Conservation (phyloP, 64 coral and sea anemone genomes). For the Cladopsammia gracilis region DNA sequence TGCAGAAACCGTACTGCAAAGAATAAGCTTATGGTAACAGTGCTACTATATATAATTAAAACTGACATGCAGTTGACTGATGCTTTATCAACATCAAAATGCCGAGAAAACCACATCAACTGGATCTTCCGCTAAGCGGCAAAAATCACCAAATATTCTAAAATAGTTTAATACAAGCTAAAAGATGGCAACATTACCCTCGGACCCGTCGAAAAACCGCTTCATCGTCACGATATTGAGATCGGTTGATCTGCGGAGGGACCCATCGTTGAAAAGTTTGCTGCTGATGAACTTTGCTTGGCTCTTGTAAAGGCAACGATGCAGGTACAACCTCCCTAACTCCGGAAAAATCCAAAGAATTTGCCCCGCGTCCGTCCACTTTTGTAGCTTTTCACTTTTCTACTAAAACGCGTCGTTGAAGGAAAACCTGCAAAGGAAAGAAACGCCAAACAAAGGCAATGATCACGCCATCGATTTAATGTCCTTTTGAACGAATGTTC, state of each 20-base stretch:
- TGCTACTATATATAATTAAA: too few relatives aligned
- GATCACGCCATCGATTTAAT: conserved; percentile 28
- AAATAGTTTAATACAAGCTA: not conserved
- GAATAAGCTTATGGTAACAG: too few relatives aligned
- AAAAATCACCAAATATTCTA: not conserved
- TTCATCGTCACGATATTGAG: conserved; percentile 65
- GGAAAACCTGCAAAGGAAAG: conserved; percentile 41
- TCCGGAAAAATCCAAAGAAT: conserved; percentile 96
- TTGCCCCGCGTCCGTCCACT: conserved; percentile 98
- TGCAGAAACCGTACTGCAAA: too few relatives aligned
- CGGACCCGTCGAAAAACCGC: conserved; percentile 93
- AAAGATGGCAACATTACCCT: conserved; percentile 67
- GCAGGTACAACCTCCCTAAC: conserved; percentile 82
- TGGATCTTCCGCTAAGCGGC: not conserved
- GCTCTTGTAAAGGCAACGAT: conserved; percentile 86
- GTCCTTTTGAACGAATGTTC: not conserved
- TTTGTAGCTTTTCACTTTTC: conserved; percentile 87
- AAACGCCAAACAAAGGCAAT: conserved; percentile 42
- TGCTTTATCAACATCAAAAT: not conserved
- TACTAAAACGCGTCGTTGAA: conserved; percentile 50
- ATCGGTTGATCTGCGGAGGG: conserved; percentile 69
- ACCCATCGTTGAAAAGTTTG: conserved; percentile 88
- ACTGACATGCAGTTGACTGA: too few relatives aligned
- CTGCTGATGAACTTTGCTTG: conserved; percentile 62
- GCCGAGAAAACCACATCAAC: not conserved